Evolutionary conservation across 2,797 vertebrate species (phyloP).

Genomic region (Carcharodon carcharias): DNA sequence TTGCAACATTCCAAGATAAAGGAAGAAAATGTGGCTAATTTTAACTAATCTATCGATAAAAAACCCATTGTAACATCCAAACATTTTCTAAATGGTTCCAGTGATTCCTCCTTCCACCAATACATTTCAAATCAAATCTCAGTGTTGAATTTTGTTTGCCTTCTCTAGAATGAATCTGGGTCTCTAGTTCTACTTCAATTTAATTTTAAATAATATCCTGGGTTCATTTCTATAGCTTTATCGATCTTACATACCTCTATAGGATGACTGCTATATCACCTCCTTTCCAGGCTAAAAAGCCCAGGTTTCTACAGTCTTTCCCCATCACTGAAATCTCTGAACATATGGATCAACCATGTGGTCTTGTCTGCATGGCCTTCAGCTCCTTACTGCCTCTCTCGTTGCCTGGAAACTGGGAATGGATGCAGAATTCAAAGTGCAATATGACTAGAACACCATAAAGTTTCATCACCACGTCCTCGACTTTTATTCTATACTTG

Average conservation of each 20-base stretch:
- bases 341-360: background rate
- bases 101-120: background rate
- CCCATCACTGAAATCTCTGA: background rate
- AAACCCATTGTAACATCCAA: background rate
- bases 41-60: background rate
- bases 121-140: background rate
- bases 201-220: background rate
- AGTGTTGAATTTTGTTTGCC: background rate
- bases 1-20: background rate
- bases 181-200: background rate
- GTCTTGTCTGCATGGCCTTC: background rate
- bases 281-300: background rate
- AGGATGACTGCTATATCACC: background rate
- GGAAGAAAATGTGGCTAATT: background rate
- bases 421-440: background rate
- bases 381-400: background rate
- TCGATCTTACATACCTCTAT: background rate
- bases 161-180: background rate
- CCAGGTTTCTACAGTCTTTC: background rate
- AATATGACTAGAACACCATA: background rate
- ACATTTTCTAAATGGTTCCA: background rate
- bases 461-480: background rate
- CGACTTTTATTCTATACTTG: background rate
- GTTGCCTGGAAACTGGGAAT: background rate
- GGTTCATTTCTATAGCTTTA: background rate